These are phyloP conservation scores for Pipistrellus pipistrellus DNA, from an alignment of 2,797 vertebrate species.

Conservation along the genomic window DNA sequence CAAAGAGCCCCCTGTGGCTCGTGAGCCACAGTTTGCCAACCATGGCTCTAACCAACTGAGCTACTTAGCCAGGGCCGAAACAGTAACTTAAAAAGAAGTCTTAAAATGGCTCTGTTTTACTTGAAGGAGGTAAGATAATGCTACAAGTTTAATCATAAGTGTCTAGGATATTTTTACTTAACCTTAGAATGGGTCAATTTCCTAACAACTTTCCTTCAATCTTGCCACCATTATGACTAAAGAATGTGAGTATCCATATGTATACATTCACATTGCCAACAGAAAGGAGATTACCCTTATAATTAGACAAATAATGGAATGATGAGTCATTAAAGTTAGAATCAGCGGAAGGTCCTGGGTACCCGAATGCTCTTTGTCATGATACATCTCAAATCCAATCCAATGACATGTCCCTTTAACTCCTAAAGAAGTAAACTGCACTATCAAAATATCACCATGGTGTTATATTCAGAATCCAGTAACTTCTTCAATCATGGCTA, in stretches of 20 bases:
- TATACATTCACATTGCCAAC: no score
- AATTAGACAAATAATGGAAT: background rate
- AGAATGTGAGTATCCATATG: background rate
- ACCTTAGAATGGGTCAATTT: background rate
- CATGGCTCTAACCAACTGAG: background rate
- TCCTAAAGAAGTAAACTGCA: background rate
- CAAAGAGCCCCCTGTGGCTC: no score
- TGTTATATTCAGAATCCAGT: background rate
- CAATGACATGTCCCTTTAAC: background rate
- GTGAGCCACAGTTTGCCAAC: no score
- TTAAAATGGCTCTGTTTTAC: background rate
- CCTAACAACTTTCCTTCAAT: background rate
- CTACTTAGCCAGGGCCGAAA: background rate
- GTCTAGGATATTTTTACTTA: background rate
- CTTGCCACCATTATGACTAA: background rate
- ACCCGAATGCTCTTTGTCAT: conserved; percentile 1
- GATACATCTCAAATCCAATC: background rate
- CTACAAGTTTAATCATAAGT: background rate
- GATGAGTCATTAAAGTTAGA: background rate
- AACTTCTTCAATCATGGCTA: background rate
- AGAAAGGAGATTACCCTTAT: background rate
- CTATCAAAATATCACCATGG: background rate
- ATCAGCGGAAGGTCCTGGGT: background rate
- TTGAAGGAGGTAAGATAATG: background rate
- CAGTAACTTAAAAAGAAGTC: background rate